Base-by-base conservation (phyloP, 2,888 invertebrate genomes). In the Napeogenes inachia region DNA sequence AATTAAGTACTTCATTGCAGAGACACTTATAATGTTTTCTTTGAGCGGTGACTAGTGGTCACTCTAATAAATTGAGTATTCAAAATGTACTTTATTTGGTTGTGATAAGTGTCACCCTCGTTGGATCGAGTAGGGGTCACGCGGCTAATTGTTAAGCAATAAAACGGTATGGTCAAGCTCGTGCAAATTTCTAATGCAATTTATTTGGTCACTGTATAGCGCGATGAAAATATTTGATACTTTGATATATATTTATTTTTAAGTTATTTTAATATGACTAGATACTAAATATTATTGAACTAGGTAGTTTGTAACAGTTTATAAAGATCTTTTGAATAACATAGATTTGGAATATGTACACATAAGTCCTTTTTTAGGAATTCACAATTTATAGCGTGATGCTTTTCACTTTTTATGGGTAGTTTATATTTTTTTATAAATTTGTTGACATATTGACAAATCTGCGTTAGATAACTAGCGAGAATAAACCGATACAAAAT, bases 31-130 rank as follows among this genome's bases (percentile, higher is more conserved):
- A 30, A 60, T 81, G 74, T 85, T 86, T 76, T 79, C 75, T 77
- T 74, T 84, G 74, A 59, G 71, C 69, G 73, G 69, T 75, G 81
- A 82, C 78, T 83, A 80, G 76, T 77, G 80, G 81, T 77, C 78
- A 78, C 63, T 68, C 69, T 70, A 67, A 70, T 66, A 73, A 72
- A 77, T 73, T 75, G 73, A 59, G 59, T 45, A 46, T 67, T 13
- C 33, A 72, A 71, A 72, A 30, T 70, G 10, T n/a, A 68, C 76
- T 65, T 64, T 83, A 71, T 63, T 0, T 0, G 4, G 3, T 62
- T 53, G 68, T 3, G 54, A 67, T 75, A 79, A 50, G 69, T 70
- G 55, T 50, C 30, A 10, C 21, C 4, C 10, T 47, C 4, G 3
- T 21, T 21, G 21, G 21, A 21, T 21, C 21, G 30, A 50, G 10